Evolutionary conservation across 2,888 invertebrate genomes (phyloP).

Genomic region (Drosophila imparisetae): DNA sequence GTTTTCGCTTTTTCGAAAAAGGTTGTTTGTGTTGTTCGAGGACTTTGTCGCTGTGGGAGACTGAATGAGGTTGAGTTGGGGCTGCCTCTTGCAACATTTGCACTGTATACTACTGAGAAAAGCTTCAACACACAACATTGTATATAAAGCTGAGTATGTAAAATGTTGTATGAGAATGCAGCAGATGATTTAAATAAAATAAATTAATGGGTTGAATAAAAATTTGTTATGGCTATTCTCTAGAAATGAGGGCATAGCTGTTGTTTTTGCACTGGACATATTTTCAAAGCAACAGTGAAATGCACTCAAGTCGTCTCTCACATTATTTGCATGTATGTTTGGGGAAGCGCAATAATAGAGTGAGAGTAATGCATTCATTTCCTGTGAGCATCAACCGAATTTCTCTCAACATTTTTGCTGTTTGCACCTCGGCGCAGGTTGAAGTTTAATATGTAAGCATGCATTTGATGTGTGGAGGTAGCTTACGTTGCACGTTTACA

Average conservation of each 20-base stretch:
- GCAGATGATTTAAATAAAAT: constrained; percentile 30
- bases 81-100: constrained; percentile 42
- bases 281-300: not conserved
- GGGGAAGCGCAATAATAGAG: not conserved
- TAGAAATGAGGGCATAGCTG: not conserved
- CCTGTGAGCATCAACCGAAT: constrained; percentile 1
- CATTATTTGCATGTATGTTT: not conserved
- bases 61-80: constrained; percentile 9
- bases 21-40: constrained; percentile 48
- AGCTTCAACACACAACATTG: not conserved
- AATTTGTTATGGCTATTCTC: not conserved
- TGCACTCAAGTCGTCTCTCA: not conserved
- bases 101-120: constrained; percentile 27
- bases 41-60: constrained; percentile 28
- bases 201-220: constrained; percentile 10
- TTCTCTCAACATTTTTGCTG: constrained; percentile 12
- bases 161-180: not conserved
- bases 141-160: not conserved
- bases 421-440: constrained; percentile 22
- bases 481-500: constrained; percentile 17
- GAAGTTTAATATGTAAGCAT: constrained; percentile 34
- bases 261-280: not conserved
- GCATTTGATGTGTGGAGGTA: constrained; percentile 31
- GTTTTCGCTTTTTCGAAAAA: constrained; percentile 32
- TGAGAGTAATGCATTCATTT: constrained; percentile 9